These are phyloP conservation scores for Harpagoxenus sublaevis DNA, from an alignment of 2,888 invertebrate genomes.

Conservation along the genomic window DNA sequence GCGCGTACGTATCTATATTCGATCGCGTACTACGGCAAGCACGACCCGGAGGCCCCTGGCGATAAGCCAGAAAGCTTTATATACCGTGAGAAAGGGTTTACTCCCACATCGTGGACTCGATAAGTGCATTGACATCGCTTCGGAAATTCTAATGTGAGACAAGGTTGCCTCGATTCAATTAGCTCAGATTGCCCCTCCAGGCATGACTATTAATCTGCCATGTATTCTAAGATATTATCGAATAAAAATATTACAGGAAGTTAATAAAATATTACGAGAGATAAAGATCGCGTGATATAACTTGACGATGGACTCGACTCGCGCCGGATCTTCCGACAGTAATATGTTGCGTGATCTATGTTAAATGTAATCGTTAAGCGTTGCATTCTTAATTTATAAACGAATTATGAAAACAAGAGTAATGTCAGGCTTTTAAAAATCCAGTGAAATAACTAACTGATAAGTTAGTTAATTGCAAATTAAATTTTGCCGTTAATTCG, in stretches of 20 bases:
- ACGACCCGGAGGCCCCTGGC: conserved; percentile 54
- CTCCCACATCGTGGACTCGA: conserved; percentile 71
- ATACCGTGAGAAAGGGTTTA: conserved; percentile 59
- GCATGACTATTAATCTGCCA: background rate
- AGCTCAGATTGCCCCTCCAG: background rate
- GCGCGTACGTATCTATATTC: conserved; percentile 44
- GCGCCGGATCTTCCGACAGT: background rate
- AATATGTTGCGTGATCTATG: background rate
- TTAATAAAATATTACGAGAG: conserved; percentile 20
- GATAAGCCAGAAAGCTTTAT: conserved; percentile 63
- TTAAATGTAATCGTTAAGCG: background rate
- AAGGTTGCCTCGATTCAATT: conserved; percentile 25
- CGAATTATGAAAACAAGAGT: background rate
- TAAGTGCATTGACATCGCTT: conserved; percentile 79
- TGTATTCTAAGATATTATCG: background rate
- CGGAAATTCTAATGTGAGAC: conserved; percentile 65
- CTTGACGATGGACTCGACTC: background rate
- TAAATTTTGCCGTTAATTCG: conserved; percentile 21
- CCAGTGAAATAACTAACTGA: background rate
- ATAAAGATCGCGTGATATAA: background rate
- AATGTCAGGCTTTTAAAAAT: background rate
- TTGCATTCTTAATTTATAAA: background rate
- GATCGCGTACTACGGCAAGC: conserved; percentile 47
- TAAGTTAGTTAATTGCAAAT: background rate
- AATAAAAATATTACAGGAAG: background rate